Conservation (phyloP, 2,797 vertebrate species). For the Nyctalus aviator region DNA sequence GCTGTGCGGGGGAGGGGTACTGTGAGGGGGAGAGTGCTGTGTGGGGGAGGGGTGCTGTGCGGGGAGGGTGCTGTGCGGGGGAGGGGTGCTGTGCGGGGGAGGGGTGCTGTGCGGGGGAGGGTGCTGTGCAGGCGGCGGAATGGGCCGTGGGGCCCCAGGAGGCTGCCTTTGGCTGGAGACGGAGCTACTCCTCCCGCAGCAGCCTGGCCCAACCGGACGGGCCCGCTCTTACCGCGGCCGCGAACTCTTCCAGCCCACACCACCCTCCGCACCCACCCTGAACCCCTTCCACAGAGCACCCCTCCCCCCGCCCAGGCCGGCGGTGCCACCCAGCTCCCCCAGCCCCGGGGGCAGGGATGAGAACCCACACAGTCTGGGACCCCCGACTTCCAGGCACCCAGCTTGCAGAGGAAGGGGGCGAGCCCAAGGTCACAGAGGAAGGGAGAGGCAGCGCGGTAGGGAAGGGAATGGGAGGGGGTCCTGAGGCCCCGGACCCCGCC, state of each 20-base stretch:
- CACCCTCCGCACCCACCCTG: neutral
- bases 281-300: neutral
- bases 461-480: neutral
- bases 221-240: rapidly evolving
- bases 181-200: neutral
- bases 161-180: neutral
- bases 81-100: neutral
- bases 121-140: neutral
- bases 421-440: conserved; percentile 68
- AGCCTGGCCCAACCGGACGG: neutral
- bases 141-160: neutral
- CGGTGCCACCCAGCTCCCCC: neutral
- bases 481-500: neutral
- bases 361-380: neutral
- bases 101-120: neutral
- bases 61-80: too few relatives aligned
- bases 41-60: too few relatives aligned
- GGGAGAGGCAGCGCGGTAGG: neutral
- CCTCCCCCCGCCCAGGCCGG: neutral
- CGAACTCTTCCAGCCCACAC: neutral
- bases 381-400: neutral
- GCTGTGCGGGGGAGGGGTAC: too few relatives aligned
- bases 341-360: neutral
- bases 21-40: too few relatives aligned
- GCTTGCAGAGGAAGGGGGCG: neutral